Percentiles rank a stretch among this genome's conserved stretches.
Conservation (phyloP, 2,888 invertebrate species). For the Helleia helle region DNA sequence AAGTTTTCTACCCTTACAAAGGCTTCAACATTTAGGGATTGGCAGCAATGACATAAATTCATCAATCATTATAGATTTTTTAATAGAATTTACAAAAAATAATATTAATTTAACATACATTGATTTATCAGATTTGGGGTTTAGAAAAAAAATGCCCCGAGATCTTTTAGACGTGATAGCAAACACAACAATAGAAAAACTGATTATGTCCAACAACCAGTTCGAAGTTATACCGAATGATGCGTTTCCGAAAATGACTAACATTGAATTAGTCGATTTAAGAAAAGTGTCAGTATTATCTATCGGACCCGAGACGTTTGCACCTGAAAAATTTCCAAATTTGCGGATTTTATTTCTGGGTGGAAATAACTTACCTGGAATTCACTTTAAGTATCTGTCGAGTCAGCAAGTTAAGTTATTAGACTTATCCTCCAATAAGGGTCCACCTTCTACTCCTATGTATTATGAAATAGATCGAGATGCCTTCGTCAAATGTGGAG, state of each 20-base stretch:
- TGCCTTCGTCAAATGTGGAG: slow-evolving; percentile 61
- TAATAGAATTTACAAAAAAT: slow-evolving; percentile 39
- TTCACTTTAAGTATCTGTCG: slow-evolving; percentile 64
- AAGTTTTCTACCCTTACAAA: slow-evolving; percentile 56
- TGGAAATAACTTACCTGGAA: slow-evolving; percentile 65
- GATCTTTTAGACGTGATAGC: slow-evolving; percentile 62
- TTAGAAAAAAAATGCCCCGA: slow-evolving; percentile 62
- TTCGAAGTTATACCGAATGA: slow-evolving; percentile 66
- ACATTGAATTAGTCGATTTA: slow-evolving; percentile 70
- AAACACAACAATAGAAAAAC: slow-evolving; percentile 55
- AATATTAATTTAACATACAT: slow-evolving; percentile 56
- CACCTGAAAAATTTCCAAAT: slow-evolving; percentile 57
- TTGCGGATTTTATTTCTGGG: slow-evolving; percentile 63
- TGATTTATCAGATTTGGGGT: slow-evolving; percentile 68
- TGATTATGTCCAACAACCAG: slow-evolving; percentile 69
- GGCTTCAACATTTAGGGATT: slow-evolving; percentile 56
- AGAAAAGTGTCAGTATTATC: slow-evolving; percentile 60
- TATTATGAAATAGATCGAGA: slow-evolving; percentile 66
- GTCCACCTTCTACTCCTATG: slow-evolving; percentile 44
- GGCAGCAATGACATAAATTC: slow-evolving; percentile 70
- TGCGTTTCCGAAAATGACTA: slow-evolving; percentile 71
- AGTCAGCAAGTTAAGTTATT: slow-evolving; percentile 58
- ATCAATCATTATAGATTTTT: slow-evolving; percentile 47
- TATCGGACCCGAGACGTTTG: slow-evolving; percentile 62
- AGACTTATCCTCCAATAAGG: slow-evolving; percentile 68